Base-by-base conservation (phyloP, 2,797 vertebrate species). In the Heliangelus exortis region DNA sequence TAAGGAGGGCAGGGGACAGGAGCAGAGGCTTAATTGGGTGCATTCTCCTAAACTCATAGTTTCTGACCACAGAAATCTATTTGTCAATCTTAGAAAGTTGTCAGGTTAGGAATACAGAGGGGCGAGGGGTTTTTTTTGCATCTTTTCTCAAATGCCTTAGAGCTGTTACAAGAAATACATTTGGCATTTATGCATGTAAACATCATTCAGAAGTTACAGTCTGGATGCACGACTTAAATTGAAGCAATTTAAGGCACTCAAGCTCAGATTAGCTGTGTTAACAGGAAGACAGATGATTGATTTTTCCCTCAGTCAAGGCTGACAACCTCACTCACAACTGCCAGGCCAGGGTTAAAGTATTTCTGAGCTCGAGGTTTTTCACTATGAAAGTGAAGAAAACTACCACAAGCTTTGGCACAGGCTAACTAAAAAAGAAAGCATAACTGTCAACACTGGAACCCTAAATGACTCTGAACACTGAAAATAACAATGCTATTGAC, bases 151-250 rank as follows among this genome's bases (percentile, higher is more conserved):
- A 86, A 78, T 68, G n/a, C n/a, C 75, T 29, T 25, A 73, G 28
- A 84, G 22, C 69, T 86, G 88, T 83, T 22, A 2, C 88, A 93
- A 94, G 76, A 92, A 94, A 86, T 25, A 81, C 22, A 69, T 31
- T 82, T 69, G 55, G 67, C 63, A 90, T 84, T 92, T 84, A 79
- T 78, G 67, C 22, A 78, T 81, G 93, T 76, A 75, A 94, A 66
- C 39, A 7, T 87, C 88, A 84, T 65, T 90, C 43, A 86, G 73
- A 92, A 93, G 71, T 41, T 17, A 84, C 76, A 86, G 54, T 75
- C 43, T 86, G 58, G 55, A 73, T 84, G 84, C 14, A 36, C 8
- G 12, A 51, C 39, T 41, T 53, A 95, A 76, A 62, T 84, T 88
- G 62, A 76, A 91, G 39, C 33, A 88, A 78, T 81, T 90, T 66